A percentile compares a stretch with the other conserved stretches of the same genome.
Conservation (phyloP, 2,113 vertebrate species). For the Pituophis catenifer region DNA sequence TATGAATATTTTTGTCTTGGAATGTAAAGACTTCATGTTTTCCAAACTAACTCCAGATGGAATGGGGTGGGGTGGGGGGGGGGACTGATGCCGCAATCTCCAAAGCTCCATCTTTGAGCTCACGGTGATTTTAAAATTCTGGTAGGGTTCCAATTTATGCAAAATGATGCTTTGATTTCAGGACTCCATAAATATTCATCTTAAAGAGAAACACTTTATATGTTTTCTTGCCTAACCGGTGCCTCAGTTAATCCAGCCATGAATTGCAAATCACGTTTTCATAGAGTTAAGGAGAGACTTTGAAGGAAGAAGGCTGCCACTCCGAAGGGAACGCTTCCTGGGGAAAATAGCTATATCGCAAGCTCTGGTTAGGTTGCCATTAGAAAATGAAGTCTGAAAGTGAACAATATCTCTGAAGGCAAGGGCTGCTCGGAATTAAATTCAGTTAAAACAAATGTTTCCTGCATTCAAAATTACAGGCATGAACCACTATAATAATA, state of each 20-base stretch:
- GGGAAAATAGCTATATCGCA: neutral
- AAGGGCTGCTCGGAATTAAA: fast-evolving
- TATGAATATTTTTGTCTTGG: neutral
- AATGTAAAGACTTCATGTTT: neutral
- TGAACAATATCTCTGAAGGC: constrained; percentile 14
- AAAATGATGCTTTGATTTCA: neutral
- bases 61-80: too few species aligned
- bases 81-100: too few species aligned
- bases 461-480: neutral
- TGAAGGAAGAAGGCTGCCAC: constrained; percentile 32
- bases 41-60: neutral
- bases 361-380: constrained; percentile 5
- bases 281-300: constrained; percentile 20
- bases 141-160: neutral
- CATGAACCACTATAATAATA: neutral
- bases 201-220: constrained; percentile 41
- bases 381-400: neutral
- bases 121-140: neutral
- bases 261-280: constrained; percentile 36
- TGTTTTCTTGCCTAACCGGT: constrained; percentile 35
- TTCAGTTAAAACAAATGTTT: constrained; percentile 5
- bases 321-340: neutral
- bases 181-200: constrained; percentile 37
- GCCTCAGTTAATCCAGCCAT: constrained; percentile 42
- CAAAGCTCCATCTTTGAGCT: neutral